These are phyloP conservation scores for Vombatus ursinus DNA, from an alignment of 2,113 vertebrate species.

Conservation along the genomic window DNA sequence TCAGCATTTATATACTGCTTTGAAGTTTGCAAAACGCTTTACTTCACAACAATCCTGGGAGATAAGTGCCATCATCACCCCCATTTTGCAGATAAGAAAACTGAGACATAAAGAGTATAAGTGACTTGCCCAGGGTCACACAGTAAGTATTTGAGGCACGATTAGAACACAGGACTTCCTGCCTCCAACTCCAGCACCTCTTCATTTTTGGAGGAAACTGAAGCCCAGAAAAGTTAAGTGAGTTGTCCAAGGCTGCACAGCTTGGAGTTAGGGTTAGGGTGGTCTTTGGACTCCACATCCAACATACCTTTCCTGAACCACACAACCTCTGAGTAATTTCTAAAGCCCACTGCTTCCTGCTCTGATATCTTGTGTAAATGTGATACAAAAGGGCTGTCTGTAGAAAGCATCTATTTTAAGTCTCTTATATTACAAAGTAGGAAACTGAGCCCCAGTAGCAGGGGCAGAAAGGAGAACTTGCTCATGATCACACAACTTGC, in stretches of 20 bases:
- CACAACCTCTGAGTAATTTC: background rate
- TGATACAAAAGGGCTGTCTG: background rate
- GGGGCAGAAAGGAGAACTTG: background rate
- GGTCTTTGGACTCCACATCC: background rate
- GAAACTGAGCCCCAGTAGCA: background rate
- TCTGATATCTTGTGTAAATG: background rate
- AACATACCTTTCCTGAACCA: background rate
- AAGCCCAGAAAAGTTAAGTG: background rate
- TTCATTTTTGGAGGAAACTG: background rate
- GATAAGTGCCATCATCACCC: background rate
- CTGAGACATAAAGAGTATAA: background rate
- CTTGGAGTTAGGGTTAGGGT: background rate
- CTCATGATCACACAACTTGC: background rate
- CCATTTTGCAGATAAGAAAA: background rate
- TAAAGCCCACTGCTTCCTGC: background rate
- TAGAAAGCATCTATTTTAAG: background rate
- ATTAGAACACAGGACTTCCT: background rate
- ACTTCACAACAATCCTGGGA: background rate
- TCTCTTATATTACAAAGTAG: background rate
- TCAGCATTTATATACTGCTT: background rate
- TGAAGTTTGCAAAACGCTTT: background rate
- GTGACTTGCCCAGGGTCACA: background rate
- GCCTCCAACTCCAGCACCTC: background rate
- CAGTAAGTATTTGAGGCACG: background rate
- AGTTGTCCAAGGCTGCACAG: background rate